Evolutionary conservation across 2,888 invertebrate species (phyloP).

Genomic region (Sinhomidia bicolor): DNA sequence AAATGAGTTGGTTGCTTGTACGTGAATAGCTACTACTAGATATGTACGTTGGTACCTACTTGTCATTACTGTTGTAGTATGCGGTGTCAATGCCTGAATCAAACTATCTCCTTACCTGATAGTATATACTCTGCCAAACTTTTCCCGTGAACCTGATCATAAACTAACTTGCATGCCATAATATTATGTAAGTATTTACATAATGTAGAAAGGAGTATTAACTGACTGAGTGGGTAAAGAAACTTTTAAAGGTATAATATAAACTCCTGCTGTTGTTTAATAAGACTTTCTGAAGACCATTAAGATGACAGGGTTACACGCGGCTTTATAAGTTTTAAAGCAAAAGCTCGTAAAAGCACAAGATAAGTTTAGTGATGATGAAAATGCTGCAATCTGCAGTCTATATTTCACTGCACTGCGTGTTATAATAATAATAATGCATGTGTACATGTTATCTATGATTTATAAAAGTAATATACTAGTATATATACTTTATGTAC

Average conservation of each 20-base stretch:
- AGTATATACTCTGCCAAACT: no score
- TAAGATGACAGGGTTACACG: not conserved
- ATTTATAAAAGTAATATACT: no score
- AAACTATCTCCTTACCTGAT: no score
- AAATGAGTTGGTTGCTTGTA: not conserved
- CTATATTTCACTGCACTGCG: not conserved
- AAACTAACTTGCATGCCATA: no score
- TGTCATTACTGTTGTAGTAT: not conserved
- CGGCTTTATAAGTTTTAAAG: not conserved
- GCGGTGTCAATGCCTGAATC: not conserved
- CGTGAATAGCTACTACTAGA: no score
- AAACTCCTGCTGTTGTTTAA: not conserved
- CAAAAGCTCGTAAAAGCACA: not conserved
- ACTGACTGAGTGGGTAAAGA: no score
- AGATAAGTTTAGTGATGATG: not conserved
- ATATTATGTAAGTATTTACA: no score
- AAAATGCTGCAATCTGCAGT: not conserved
- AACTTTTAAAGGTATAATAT: no score
- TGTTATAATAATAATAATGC: not conserved
- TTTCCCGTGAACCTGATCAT: no score
- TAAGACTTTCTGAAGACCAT: not conserved
- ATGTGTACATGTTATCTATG: not conserved
- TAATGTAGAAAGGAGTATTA: no score
- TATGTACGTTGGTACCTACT: not conserved
- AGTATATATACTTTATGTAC: no score